Base-by-base conservation (phyloP, 1,140 invertebrate species). In the Procambarus virginalis region DNA sequence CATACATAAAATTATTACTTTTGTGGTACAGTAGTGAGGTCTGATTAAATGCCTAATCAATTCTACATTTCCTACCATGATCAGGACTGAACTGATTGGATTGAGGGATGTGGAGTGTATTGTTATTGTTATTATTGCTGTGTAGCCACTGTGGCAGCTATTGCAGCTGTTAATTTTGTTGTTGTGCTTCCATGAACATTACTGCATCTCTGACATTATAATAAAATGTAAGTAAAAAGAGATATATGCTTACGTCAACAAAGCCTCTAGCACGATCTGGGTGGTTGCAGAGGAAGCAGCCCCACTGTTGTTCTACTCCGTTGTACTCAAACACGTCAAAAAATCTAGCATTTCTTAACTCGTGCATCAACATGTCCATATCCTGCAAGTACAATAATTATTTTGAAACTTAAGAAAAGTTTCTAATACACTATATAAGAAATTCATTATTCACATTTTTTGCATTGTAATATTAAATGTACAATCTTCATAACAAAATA, bases 251-350 rank as follows among this genome's bases (percentile, higher is more conserved):
- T 73, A 94, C 96, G 92, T 96, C 95, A 22, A 98, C 94, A 93
- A 98, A 97, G 8, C 96, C 97, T 34, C 96, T 95, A 20, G 97
- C 97, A 93, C 96, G 95, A 93, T 99, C 97, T 2, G 98, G 98
- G 94, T 98, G 97, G 93, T 97, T 97, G 94, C 98, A 99, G 84
- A 98, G 95, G 94, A 98, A 98, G 94, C 97, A 98, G 46, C 96
- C 96, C 97, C 97, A 98, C 92, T 95, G 94, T 79, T 94, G 95
- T 91, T 93, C 94, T 12, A 94, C 93, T 6, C 94, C 95, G 93
- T 96, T 96, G 93, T 96, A 96, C 94, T 98, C 97, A 94, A 99
- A 99, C 46, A 98, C 97, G 94, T 99, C 98, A 94, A 98, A 97
- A 94, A 97, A 98, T 48, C 97, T 64, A 20, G 96, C 96, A 92